Conservation (phyloP, 2,113 vertebrate genomes). For the Erinaceus europaeus region DNA sequence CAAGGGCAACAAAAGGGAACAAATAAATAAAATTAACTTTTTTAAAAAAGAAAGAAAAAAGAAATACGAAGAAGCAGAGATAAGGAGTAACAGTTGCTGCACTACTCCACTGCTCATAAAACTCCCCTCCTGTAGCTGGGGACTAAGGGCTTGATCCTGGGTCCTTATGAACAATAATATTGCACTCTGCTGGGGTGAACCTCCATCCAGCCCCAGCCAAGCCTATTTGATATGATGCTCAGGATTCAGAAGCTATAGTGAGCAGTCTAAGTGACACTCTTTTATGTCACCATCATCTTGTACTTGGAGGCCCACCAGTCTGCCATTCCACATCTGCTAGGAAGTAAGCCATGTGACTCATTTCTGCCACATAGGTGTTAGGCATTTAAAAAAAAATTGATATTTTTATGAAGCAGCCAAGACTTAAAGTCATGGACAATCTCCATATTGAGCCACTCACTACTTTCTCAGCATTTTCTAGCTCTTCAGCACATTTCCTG, state of each 20-base stretch:
- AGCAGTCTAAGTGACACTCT: not conserved
- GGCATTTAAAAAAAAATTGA: constrained; percentile 27
- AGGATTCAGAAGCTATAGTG: not conserved
- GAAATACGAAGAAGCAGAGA: too few relatives aligned
- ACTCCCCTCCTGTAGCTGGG: too few relatives aligned
- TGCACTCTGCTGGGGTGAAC: too few relatives aligned
- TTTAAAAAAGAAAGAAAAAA: too few relatives aligned
- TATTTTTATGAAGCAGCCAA: not conserved
- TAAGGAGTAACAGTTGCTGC: too few relatives aligned
- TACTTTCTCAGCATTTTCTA: constrained; percentile 53
- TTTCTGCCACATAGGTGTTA: constrained; percentile 34
- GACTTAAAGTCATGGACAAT: not conserved
- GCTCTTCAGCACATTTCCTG: constrained; percentile 49
- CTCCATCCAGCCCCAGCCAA: too few relatives aligned
- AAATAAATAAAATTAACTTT: too few relatives aligned
- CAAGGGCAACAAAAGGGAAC: too few relatives aligned
- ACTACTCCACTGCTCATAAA: too few relatives aligned
- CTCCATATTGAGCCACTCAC: not conserved
- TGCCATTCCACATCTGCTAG: not conserved
- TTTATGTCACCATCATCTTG: not conserved
- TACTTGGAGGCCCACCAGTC: not conserved
- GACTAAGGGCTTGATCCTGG: too few relatives aligned
- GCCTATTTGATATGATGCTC: not conserved
- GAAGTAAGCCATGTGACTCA: not conserved
- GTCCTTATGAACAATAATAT: too few relatives aligned